Conservation (phyloP, 2,888 invertebrate genomes). For the Drosophila demipolita region DNA sequence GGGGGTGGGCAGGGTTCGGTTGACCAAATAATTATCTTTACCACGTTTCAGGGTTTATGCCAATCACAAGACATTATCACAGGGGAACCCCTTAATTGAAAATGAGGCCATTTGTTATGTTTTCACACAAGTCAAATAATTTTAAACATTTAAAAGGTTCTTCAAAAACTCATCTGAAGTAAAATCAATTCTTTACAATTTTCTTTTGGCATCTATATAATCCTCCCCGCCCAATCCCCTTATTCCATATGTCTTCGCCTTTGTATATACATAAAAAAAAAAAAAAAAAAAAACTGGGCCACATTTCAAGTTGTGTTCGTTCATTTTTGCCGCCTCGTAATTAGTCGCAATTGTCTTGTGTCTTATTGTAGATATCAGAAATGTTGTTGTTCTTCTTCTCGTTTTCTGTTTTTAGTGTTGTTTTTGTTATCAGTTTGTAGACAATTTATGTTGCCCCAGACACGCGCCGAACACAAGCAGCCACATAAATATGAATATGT, state of each 20-base stretch:
- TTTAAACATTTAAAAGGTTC: neutral
- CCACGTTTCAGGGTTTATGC: neutral
- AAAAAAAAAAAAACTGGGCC: constrained; percentile 22
- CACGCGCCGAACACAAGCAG: constrained; percentile 11
- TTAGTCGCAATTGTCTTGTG: constrained; percentile 40
- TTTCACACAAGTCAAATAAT: neutral
- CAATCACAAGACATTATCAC: neutral
- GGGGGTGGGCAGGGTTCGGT: neutral
- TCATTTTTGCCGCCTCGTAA: constrained; percentile 35
- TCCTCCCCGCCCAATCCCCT: neutral
- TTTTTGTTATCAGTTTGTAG: constrained; percentile 22
- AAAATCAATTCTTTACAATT: neutral
- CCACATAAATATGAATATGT: neutral
- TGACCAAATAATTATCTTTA: neutral
- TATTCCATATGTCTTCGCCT: neutral
- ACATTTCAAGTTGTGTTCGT: constrained; percentile 14
- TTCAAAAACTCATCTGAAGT: neutral
- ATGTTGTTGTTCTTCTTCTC: constrained; percentile 1
- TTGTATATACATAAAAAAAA: neutral
- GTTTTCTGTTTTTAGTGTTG: neutral
- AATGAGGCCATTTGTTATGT: neutral
- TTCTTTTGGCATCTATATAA: neutral
- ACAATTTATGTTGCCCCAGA: constrained; percentile 20
- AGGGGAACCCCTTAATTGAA: neutral
- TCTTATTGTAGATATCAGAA: constrained; percentile 24